Evolutionary conservation across 1,140 invertebrate genomes (phyloP).

Genomic region (Zaprionus taronus): DNA sequence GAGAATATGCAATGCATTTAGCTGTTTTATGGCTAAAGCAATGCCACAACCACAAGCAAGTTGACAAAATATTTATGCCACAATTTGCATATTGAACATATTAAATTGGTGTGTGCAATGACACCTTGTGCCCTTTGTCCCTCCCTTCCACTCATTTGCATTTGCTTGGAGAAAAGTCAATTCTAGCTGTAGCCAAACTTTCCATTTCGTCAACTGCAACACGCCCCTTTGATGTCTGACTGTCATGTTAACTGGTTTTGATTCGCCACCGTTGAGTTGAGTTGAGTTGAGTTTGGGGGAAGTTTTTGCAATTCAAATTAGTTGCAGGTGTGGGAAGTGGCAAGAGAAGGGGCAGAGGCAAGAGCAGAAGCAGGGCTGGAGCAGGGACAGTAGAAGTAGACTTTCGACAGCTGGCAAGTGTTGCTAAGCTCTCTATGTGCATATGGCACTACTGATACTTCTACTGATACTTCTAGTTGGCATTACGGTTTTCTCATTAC

Average conservation of each 20-base stretch:
- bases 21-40: slow-evolving; percentile 4
- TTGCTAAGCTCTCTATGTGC: slow-evolving; percentile 10
- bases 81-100: slow-evolving; percentile 64
- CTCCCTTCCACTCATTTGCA: slow-evolving; percentile 56
- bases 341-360: background rate
- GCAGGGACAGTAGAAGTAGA: background rate
- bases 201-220: slow-evolving; percentile 62
- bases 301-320: slow-evolving; percentile 77
- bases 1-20: slow-evolving; percentile 66
- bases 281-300: slow-evolving; percentile 34
- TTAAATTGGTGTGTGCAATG: too few relatives aligned
- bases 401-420: slow-evolving; percentile 23
- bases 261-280: slow-evolving; percentile 10
- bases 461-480: slow-evolving; percentile 2
- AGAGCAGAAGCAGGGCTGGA: background rate
- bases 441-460: slow-evolving; percentile 29
- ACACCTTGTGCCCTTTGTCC: background rate
- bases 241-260: slow-evolving; percentile 66
- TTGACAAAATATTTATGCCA: slow-evolving; percentile 58
- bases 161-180: slow-evolving; percentile 55
- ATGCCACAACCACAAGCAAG: slow-evolving; percentile 7
- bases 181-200: slow-evolving; percentile 41
- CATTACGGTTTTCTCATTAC: slow-evolving; percentile 61
- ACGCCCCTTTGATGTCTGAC: slow-evolving; percentile 71
- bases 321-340: background rate